Evolutionary conservation across 1,140 invertebrate species (phyloP).

Genomic region (Acromyrmex charruanus): DNA sequence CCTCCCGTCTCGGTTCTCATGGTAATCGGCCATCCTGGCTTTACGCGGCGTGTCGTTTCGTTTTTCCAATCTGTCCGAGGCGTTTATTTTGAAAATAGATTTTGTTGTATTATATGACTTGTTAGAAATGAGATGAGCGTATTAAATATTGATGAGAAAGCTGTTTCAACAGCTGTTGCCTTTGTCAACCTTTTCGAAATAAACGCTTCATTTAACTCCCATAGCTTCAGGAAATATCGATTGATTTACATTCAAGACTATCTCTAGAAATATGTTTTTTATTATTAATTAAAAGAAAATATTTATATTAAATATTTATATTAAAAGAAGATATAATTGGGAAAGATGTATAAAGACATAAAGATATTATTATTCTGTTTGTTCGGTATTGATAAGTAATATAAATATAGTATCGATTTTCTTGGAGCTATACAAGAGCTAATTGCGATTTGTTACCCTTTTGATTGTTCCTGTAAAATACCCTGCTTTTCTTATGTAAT

Average conservation of each 20-base stretch:
- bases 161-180: neutral
- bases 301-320: neutral
- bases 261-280: neutral
- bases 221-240: constrained; percentile 2
- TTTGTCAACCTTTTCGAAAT: neutral
- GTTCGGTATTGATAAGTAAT: neutral
- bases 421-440: constrained; percentile 2
- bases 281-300: neutral
- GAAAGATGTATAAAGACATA: neutral
- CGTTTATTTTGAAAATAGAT: constrained; percentile 37
- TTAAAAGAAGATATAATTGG: neutral
- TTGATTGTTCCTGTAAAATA: neutral
- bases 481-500: neutral
- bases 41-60: constrained; percentile 15
- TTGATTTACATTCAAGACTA: neutral
- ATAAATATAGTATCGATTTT: neutral
- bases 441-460: neutral
- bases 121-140: neutral
- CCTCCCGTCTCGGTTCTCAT: constrained; percentile 42
- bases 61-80: constrained; percentile 5
- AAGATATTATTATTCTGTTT: neutral
- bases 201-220: neutral
- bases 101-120: neutral
- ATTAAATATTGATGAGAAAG: neutral
- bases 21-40: constrained; percentile 29